A percentile compares a stretch with the other conserved stretches of the same genome.
Evolutionary conservation across 92 coral and sea anemone genomes (phyloP).

Genomic region (Pocillopora grandis): DNA sequence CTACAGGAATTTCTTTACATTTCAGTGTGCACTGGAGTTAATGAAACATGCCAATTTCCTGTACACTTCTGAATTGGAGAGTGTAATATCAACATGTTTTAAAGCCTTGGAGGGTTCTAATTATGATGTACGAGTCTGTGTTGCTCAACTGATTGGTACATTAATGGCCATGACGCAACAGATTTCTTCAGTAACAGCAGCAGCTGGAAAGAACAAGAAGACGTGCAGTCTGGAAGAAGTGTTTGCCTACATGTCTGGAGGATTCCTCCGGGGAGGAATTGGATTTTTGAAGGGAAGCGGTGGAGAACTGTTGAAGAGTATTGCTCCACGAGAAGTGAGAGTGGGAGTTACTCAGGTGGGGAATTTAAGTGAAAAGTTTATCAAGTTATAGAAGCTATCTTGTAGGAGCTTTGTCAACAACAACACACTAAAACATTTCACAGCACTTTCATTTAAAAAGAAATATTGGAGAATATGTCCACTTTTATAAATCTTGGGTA

Average conservation of each 20-base stretch:
- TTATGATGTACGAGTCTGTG: slow-evolving; percentile 96
- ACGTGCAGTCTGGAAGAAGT: slow-evolving; percentile 82
- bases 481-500: too few species aligned
- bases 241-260: slow-evolving; percentile 88
- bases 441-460: too few species aligned
- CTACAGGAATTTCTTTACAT: background rate
- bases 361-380: background rate
- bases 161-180: slow-evolving; percentile 93
- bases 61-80: slow-evolving; percentile 87
- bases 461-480: too few species aligned
- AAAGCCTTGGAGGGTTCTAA: slow-evolving; percentile 92
- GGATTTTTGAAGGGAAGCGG: slow-evolving; percentile 96
- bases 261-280: slow-evolving; percentile 95
- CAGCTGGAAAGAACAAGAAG: slow-evolving; percentile 67
- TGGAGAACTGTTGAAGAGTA: slow-evolving; percentile 89
- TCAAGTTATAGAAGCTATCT: too few species aligned
- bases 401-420: too few species aligned
- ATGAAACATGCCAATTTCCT: slow-evolving; percentile 91
- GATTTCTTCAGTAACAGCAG: slow-evolving; percentile 49
- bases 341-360: slow-evolving; percentile 97
- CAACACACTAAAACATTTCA: too few species aligned
- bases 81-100: slow-evolving; percentile 84
- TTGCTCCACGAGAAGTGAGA: slow-evolving; percentile 92
- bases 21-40: slow-evolving; percentile 88
- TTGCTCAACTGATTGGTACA: slow-evolving; percentile 87